Conservation (phyloP, 2,113 vertebrate genomes). For the Canis aureus region DNA sequence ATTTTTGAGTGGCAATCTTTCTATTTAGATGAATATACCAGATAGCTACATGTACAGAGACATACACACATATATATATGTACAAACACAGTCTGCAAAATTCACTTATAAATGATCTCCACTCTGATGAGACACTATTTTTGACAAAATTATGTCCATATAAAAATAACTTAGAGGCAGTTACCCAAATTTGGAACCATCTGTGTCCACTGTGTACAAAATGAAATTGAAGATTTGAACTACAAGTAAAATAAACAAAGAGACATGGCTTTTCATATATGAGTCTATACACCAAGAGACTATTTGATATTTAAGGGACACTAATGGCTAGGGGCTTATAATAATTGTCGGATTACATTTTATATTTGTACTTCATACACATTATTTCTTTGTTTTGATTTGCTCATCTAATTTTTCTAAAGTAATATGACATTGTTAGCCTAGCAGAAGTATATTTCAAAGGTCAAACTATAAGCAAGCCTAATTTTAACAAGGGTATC, state of each 20-base stretch:
- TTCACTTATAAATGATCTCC: background rate
- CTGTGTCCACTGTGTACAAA: slow-evolving; percentile 64
- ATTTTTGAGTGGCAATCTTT: background rate
- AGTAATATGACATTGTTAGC: background rate
- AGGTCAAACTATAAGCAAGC: background rate
- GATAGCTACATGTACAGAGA: background rate
- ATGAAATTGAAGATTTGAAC: slow-evolving; percentile 72
- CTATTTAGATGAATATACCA: background rate
- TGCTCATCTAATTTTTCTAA: slow-evolving; percentile 31
- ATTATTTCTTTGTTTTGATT: slow-evolving; percentile 42
- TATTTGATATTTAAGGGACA: slow-evolving; percentile 53
- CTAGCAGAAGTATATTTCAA: background rate
- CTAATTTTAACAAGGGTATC: background rate
- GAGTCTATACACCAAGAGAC: slow-evolving; percentile 26
- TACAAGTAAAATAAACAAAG: slow-evolving; percentile 70
- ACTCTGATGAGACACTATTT: background rate
- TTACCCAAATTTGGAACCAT: slow-evolving; percentile 47
- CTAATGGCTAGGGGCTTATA: slow-evolving; percentile 54
- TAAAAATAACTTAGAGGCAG: slow-evolving; percentile 57
- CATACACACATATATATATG: background rate
- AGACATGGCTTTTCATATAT: slow-evolving; percentile 58
- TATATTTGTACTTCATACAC: slow-evolving; percentile 55
- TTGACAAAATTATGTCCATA: slow-evolving; percentile 26
- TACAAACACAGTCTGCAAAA: background rate
- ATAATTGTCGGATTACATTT: background rate